phyloP scores from a whole-genome alignment of 2,113 vertebrate genomes.

The Psophia crepitans region DNA sequence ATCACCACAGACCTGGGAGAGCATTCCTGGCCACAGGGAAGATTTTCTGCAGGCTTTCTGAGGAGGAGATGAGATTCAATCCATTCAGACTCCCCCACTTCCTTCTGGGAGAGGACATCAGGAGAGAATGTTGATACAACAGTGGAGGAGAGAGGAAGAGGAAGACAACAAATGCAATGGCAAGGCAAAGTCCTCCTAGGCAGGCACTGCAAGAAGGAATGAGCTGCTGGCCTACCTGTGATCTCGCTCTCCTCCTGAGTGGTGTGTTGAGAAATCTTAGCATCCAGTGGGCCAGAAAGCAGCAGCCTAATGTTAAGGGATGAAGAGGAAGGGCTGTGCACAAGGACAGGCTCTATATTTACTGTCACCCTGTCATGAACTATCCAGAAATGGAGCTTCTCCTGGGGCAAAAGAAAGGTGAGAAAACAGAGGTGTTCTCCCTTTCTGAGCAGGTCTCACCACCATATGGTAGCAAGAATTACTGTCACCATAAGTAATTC shows the following conservation, averaged over 20 bases:
- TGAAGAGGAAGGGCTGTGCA: background rate
- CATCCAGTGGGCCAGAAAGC: background rate
- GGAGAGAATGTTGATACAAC: background rate
- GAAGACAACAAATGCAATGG: background rate
- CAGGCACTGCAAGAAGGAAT: background rate
- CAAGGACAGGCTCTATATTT: background rate
- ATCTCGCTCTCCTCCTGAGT: background rate
- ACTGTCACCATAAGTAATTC: background rate
- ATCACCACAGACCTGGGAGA: background rate
- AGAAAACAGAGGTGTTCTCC: constrained; percentile 1
- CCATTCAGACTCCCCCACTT: background rate
- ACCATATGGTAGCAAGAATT: constrained; percentile 19
- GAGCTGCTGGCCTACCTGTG: background rate
- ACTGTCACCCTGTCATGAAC: background rate
- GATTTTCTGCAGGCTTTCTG: background rate
- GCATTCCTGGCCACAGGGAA: background rate
- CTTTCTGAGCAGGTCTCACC: background rate
- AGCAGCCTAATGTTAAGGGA: background rate
- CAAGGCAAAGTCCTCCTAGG: background rate
- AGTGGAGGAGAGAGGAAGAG: background rate
- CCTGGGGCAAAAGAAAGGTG: background rate
- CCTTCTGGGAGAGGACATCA: background rate
- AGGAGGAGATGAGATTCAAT: background rate
- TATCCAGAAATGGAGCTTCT: background rate
- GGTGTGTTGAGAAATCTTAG: background rate